phyloP scores from a whole-genome alignment of 2,113 vertebrate species.

The Nothocercus julius region DNA sequence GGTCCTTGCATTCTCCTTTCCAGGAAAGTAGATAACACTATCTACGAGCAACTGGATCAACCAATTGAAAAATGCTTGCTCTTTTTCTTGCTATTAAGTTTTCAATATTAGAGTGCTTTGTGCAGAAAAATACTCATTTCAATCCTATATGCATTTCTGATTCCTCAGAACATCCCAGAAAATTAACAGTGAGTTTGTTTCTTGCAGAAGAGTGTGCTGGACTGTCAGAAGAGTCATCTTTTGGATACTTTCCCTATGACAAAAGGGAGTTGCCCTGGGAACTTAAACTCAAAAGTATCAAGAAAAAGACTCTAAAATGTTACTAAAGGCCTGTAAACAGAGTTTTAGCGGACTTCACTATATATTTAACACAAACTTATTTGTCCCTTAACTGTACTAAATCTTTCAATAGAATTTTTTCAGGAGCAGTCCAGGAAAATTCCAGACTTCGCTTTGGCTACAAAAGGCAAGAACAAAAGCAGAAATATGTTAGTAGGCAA shows the following conservation, averaged over 20 bases:
- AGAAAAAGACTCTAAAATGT: not conserved
- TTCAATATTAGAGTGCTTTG: conserved; percentile 9
- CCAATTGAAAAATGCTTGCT: rapidly evolving
- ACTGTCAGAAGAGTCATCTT: not conserved
- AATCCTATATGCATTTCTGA: conserved; percentile 5
- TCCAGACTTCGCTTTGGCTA: conserved; percentile 58
- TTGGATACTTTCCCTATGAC: conserved; percentile 5
- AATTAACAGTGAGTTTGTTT: not conserved
- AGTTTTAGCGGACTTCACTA: conserved; percentile 22
- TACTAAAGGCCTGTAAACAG: not conserved
- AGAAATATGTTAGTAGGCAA: conserved; percentile 48
- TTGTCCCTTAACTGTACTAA: conserved; percentile 27
- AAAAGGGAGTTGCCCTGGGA: not conserved
- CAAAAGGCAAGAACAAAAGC: conserved; percentile 58
- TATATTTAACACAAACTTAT: not conserved
- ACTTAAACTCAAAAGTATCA: conserved; percentile 4
- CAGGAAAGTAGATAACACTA: not conserved
- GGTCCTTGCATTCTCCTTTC: not conserved
- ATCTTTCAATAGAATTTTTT: conserved; percentile 69
- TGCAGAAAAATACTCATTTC: not conserved
- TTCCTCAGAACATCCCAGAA: conserved; percentile 19
- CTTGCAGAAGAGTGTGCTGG: not conserved
- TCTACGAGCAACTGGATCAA: not conserved
- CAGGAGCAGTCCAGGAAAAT: conserved; percentile 61
- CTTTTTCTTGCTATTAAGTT: not conserved